These are phyloP conservation scores for Bradysia coprophila DNA, from an alignment of 1,140 invertebrate genomes.

Conservation along the genomic window DNA sequence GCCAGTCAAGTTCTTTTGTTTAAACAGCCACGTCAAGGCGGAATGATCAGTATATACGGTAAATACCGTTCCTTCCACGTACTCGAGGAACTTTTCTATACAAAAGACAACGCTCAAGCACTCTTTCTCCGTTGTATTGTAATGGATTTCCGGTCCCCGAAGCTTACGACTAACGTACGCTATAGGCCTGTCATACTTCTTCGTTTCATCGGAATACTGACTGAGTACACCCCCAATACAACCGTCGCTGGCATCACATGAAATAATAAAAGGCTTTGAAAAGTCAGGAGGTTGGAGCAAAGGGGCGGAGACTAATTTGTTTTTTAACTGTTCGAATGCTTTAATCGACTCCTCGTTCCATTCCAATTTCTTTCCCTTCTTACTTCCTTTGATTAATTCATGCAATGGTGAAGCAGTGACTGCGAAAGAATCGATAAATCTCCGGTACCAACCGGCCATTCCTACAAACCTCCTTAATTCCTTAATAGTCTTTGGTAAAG, in stretches of 20 bases:
- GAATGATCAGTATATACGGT: conserved; percentile 28
- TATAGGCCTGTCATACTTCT: not conserved
- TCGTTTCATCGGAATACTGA: conserved; percentile 5
- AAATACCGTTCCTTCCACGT: conserved; percentile 24
- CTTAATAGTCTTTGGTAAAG: conserved; percentile 5
- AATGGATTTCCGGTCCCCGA: not conserved
- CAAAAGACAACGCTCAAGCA: conserved; percentile 24
- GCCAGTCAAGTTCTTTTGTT: conserved; percentile 20
- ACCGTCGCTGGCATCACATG: conserved; percentile 9
- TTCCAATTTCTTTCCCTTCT: conserved; percentile 8
- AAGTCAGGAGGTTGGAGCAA: conserved; percentile 8
- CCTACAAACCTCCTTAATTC: conserved; percentile 9
- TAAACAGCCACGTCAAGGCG: conserved; percentile 24
- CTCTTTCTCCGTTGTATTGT: conserved; percentile 22
- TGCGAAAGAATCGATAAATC: conserved; percentile 20
- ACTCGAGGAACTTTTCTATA: conserved; percentile 23
- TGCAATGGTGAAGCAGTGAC: conserved; percentile 13
- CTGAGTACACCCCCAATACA: conserved; percentile 8
- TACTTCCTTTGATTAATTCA: conserved; percentile 7
- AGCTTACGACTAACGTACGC: not conserved
- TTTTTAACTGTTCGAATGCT: not conserved
- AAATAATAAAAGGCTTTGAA: conserved; percentile 5
- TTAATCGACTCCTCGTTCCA: not conserved
- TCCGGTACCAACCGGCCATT: conserved; percentile 14
- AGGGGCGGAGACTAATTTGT: conserved; percentile 3